Base-by-base conservation (phyloP, 1,140 invertebrate species). In the Cotesia glomerata region DNA sequence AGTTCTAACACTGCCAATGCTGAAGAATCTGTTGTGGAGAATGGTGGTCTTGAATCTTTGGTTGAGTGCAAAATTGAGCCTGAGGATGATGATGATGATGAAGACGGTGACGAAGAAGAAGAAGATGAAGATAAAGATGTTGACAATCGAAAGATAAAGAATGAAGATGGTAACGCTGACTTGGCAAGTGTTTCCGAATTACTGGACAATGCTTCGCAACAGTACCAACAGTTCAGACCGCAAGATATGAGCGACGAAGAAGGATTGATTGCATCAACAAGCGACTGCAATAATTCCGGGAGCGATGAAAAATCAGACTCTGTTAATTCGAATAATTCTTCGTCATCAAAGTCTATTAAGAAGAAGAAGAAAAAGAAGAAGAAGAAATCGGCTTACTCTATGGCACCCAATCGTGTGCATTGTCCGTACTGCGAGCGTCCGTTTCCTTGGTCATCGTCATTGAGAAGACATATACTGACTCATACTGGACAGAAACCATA, bases 401-500 rank as follows among this genome's bases (percentile, higher is more conserved):
- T 97, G 79, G 96, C 97, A 0, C 97, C 97, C 1, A 97, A 98
- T 81, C 90, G 96, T 54, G 95, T 96, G 0, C 91, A 93, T 8
- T 99, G 97, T 82, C 95, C 95, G 0, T 97, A 95, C 79, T 99
- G 97, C 83, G 90, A 93, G 61, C 89, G 97, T 32, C 95, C 95
- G 79, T 99, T 99, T 82, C 97, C 97, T 0, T 99, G 97, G 97
- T 94, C 94, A 3, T 97, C 95, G 11, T 98, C 97, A 0, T 88
- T 99, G 9, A 90, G 96, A 3, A 89, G 97, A 3, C 97, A 98
- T 83, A 94, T 98, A 32, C 89, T 97, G 0, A 98, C 96, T 0
- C 96, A 98, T 79, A 98, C 95, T 4, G 97, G 97, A 4, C 96
- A 98, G 82, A 98, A 98, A 80, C 97, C 97, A 0, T 98, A 94